A percentile compares a stretch with the other conserved stretches of the same genome.
Conservation (phyloP, 2,888 invertebrate species). For the Taenaris catops region DNA sequence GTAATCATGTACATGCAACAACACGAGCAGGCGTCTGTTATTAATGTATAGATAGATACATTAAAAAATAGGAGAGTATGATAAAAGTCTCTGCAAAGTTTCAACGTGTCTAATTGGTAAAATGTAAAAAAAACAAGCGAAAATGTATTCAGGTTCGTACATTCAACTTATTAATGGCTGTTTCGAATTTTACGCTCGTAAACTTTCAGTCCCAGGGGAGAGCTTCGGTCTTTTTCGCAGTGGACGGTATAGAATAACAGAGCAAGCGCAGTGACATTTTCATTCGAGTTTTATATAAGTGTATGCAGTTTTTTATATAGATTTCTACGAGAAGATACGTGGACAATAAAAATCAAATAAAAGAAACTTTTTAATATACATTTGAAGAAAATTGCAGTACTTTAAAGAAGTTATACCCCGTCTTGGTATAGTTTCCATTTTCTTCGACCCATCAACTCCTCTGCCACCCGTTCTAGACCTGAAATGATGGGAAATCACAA, state of each 20-base stretch:
- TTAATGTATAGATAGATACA: too few relatives aligned
- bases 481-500: slow-evolving; percentile 35
- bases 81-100: neutral
- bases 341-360: too few relatives aligned
- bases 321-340: too few relatives aligned
- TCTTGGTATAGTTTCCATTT: slow-evolving; percentile 97
- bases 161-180: slow-evolving; percentile 17
- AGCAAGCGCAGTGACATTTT: slow-evolving; percentile 6
- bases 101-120: slow-evolving; percentile 3
- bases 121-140: slow-evolving; percentile 2
- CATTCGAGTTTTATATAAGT: too few relatives aligned
- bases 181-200: slow-evolving; percentile 15
- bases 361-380: too few relatives aligned
- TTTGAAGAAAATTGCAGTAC: too few relatives aligned
- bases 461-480: slow-evolving; percentile 98
- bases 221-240: slow-evolving; percentile 9
- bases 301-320: too few relatives aligned
- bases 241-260: slow-evolving; percentile 9
- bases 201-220: slow-evolving; percentile 14
- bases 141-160: slow-evolving; percentile 13
- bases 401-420: too few relatives aligned
- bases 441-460: slow-evolving; percentile 98
- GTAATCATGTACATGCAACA: too few relatives aligned
- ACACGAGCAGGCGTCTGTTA: too few relatives aligned
- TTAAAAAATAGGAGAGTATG: too few relatives aligned